phyloP scores from a whole-genome alignment of 1,140 invertebrate species.

The Drosophila willistoni region DNA sequence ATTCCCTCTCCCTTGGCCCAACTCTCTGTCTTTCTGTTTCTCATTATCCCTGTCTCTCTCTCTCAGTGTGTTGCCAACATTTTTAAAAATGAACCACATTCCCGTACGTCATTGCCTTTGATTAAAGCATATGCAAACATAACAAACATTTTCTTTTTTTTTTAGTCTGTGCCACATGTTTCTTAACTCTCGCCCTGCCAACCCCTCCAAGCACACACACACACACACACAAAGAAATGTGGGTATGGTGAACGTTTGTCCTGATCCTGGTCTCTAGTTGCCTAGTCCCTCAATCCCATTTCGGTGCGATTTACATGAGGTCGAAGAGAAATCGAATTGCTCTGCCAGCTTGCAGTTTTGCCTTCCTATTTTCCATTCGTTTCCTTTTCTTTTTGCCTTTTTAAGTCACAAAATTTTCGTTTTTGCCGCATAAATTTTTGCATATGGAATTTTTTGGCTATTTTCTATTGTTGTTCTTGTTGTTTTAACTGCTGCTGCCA shows the following conservation, averaged over 20 bases:
- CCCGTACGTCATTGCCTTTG: conserved; percentile 72
- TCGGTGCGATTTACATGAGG: conserved; percentile 41
- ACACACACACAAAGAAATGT: neutral
- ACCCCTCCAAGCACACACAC: neutral
- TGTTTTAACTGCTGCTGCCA: conserved; percentile 33
- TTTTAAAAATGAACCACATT: conserved; percentile 75
- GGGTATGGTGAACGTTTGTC: neutral
- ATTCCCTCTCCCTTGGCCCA: conserved; percentile 3
- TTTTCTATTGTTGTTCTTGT: conserved; percentile 14
- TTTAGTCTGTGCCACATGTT: conserved; percentile 15
- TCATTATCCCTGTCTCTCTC: conserved; percentile 17
- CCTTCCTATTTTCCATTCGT: conserved; percentile 46
- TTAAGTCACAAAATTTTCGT: conserved; percentile 50
- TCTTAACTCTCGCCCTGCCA: conserved; percentile 4
- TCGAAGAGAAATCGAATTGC: conserved; percentile 55
- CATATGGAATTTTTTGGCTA: conserved; percentile 50
- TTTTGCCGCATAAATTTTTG: conserved; percentile 53
- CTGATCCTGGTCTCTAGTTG: neutral
- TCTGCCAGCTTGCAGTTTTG: conserved; percentile 51
- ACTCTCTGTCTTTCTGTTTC: conserved; percentile 3
- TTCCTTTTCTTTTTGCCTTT: conserved; percentile 28
- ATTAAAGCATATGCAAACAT: conserved; percentile 70
- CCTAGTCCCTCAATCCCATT: conserved; percentile 21
- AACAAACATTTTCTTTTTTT: conserved; percentile 30
- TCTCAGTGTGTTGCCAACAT: conserved; percentile 46